These are phyloP conservation scores for Cercocebus atys DNA, from an alignment of 2,113 vertebrate genomes.

Conservation along the genomic window DNA sequence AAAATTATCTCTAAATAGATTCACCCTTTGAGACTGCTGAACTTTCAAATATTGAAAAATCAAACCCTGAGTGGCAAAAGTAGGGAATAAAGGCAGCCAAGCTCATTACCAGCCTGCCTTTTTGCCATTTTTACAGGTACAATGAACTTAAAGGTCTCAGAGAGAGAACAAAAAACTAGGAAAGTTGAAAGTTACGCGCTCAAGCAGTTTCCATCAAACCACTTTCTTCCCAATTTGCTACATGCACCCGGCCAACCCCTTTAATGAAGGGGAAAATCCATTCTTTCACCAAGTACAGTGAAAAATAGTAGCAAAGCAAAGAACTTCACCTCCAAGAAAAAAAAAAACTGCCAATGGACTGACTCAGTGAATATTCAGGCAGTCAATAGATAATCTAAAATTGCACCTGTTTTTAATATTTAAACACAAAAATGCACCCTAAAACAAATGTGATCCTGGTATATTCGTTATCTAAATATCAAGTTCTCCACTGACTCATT, in stretches of 20 bases:
- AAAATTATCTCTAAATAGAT: conserved; percentile 23
- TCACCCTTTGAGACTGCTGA: conserved; percentile 36
- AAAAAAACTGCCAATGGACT: not conserved
- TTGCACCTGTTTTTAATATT: not conserved
- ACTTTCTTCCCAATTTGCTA: conserved; percentile 36
- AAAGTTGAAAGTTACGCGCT: conserved; percentile 53
- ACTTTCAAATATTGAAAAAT: conserved; percentile 45
- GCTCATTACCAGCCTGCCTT: conserved; percentile 1
- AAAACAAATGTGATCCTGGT: not conserved
- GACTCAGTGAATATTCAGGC: not conserved
- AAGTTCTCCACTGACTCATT: not conserved
- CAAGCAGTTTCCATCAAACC: conserved; percentile 26
- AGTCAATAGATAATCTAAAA: not conserved
- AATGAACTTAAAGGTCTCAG: conserved; percentile 41
- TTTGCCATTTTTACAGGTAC: not conserved
- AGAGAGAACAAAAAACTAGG: conserved; percentile 20
- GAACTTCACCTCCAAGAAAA: not conserved
- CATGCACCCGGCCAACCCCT: not conserved
- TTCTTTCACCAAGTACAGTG: not conserved
- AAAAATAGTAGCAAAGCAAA: not conserved
- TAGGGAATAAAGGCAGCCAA: not conserved
- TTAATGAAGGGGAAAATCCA: not conserved
- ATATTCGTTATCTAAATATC: not conserved
- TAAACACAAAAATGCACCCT: not conserved
- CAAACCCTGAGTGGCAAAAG: not conserved